phyloP scores from a whole-genome alignment of 2,113 vertebrate species.

The Grus americana region DNA sequence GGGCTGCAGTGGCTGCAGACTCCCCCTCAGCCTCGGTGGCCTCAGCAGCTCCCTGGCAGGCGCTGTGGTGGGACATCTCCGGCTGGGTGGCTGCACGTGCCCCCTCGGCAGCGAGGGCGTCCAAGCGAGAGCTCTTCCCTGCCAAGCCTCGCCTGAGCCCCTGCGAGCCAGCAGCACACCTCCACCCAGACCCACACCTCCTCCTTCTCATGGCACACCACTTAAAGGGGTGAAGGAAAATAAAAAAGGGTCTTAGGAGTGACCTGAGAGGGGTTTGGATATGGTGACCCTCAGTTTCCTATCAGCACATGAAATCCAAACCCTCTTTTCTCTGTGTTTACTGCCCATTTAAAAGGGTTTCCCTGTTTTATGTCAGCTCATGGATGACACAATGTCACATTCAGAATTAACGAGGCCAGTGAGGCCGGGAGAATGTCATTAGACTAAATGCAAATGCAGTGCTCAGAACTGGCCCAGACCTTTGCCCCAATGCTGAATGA shows the following conservation, averaged over 20 bases:
- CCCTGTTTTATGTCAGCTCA: conserved; percentile 24
- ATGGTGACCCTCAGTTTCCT: neutral
- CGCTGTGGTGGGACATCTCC: accelerated
- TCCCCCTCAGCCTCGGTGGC: neutral
- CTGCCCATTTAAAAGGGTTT: neutral
- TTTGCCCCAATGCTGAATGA: conserved; percentile 27
- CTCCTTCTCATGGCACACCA: neutral
- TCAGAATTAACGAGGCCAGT: conserved; percentile 31
- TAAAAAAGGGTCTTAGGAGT: neutral
- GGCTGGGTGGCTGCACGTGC: neutral
- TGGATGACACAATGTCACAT: conserved; percentile 35
- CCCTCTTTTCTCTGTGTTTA: neutral
- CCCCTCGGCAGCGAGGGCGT: accelerated
- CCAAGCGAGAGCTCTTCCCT: neutral
- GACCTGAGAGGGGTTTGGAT: neutral
- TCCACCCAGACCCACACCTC: neutral
- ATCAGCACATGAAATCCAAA: neutral
- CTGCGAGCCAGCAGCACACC: neutral
- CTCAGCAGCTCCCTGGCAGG: neutral
- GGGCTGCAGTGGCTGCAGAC: neutral
- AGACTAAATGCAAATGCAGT: conserved; percentile 45
- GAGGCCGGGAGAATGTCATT: neutral
- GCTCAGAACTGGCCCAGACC: neutral
- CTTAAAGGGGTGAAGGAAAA: neutral
- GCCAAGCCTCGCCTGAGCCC: neutral